Evolutionary conservation across 2,797 vertebrate genomes (phyloP), one percentile per base, ranked within the genome.

Genomic region (Spea hammondii): DNA sequence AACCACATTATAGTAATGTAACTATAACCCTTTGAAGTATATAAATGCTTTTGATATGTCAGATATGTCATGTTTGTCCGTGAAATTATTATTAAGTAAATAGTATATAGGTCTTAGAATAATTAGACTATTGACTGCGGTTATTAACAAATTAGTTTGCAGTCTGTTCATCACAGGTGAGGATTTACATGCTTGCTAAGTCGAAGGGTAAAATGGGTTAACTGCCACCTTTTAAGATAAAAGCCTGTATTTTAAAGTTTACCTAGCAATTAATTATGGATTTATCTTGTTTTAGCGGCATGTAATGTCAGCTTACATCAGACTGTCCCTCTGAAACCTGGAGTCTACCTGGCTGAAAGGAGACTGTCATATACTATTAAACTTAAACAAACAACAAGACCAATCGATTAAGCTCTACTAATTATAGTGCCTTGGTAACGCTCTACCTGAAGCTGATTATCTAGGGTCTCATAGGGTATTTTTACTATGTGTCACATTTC

Each of bases 191-290:
- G 32, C 17, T 32, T 49, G 57, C 51, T 64, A 70, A 62, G n/a
- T 53, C 8, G 47, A 14, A 45, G 32, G 59, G 68, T 32, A 50
- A 71, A 65, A 14, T 44, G 4, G 60, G 68, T 72, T 77, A 54
- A 62, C 72, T 68, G 74, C 76, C 54, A 66, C 45, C 46, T 8
- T 64, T 14, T 60, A 51, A 74, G 67, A 74, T 80, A 80, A 70
- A 83, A 55, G 66, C 47, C 46, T n/a, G 5, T 49, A 48, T 5
- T 53, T n/a, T 57, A 57, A 70, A 72, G 73, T 85, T 83, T 83
- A 70, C 48, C 73, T 77, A 77, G 70, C 68, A 76, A 70, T 80
- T 79, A 74, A 76, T 54, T 79, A 72, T 51, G 45, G 54, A 59
- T 78, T 76, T 78, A 65, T 81, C 70, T 50, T n/a, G 45, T 54